A percentile compares a stretch with the other conserved stretches of the same genome.
Evolutionary conservation across 2,797 vertebrate genomes (phyloP).

Genomic region (Schizopygopsis pylzovi): DNA sequence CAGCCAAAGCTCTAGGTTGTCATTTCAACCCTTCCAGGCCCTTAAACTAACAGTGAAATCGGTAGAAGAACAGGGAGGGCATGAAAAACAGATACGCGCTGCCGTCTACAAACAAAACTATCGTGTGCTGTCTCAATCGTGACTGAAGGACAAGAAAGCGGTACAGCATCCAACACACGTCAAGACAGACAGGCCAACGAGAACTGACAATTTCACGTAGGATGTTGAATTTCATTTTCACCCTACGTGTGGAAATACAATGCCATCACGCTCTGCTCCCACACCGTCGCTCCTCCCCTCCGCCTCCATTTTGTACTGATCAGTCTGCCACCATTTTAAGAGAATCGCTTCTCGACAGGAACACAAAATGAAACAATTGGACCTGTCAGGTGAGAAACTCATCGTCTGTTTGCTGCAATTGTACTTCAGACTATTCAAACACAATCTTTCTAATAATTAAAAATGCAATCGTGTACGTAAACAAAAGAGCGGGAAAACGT

Average conservation of each 20-base stretch:
- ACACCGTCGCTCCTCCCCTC: conserved; percentile 56
- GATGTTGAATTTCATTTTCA: conserved; percentile 43
- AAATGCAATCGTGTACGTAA: conserved; percentile 61
- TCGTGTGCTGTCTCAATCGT: neutral
- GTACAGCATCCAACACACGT: neutral
- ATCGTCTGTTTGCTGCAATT: conserved; percentile 26
- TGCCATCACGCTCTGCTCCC: conserved; percentile 43
- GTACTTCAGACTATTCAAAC: conserved; percentile 40
- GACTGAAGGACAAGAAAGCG: conserved; percentile 1
- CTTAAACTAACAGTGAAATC: conserved; percentile 53
- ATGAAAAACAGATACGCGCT: conserved; percentile 37
- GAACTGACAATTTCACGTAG: conserved; percentile 5
- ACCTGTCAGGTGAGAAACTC: conserved; percentile 47
- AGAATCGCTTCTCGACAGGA: conserved; percentile 40
- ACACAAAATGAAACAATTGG: conserved; percentile 39
- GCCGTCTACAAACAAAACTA: neutral
- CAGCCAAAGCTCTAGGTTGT: conserved; percentile 65
- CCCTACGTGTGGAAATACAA: conserved; percentile 48
- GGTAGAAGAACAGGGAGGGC: conserved; percentile 35
- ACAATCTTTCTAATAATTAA: conserved; percentile 64
- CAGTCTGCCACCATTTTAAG: conserved; percentile 73
- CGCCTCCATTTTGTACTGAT: conserved; percentile 71
- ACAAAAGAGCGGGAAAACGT: conserved; percentile 58
- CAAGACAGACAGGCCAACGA: conserved; percentile 13
- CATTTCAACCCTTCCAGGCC: conserved; percentile 68